Conservation (phyloP, 2,888 invertebrate genomes). For the Melieria picta region DNA sequence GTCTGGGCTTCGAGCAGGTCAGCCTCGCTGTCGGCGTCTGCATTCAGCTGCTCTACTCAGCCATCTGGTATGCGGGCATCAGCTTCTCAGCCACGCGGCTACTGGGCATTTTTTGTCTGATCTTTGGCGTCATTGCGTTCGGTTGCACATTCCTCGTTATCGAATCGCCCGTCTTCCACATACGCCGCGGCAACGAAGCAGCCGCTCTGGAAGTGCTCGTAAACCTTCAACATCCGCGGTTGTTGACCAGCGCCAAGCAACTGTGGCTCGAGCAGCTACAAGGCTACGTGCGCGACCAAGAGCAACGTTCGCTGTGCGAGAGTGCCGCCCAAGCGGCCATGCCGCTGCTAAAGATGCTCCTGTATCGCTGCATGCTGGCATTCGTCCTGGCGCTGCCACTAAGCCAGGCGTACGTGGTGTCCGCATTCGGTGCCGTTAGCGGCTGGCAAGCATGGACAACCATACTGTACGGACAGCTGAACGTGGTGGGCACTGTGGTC, state of each 20-base stretch:
- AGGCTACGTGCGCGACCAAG: slow-evolving; percentile 47
- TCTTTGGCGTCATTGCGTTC: slow-evolving; percentile 41
- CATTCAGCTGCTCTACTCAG: slow-evolving; percentile 49
- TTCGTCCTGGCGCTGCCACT: slow-evolving; percentile 56
- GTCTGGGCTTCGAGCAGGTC: slow-evolving; percentile 48
- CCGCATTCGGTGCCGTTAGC: neutral
- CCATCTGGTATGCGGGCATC: slow-evolving; percentile 35
- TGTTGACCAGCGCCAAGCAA: slow-evolving; percentile 36
- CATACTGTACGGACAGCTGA: slow-evolving; percentile 45
- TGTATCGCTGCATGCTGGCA: slow-evolving; percentile 53
- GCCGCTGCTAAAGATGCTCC: slow-evolving; percentile 52
- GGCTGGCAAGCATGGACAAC: slow-evolving; percentile 41
- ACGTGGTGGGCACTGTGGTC: slow-evolving; percentile 47
- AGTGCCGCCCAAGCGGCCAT: slow-evolving; percentile 24
- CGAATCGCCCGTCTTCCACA: slow-evolving; percentile 55
- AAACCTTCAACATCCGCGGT: slow-evolving; percentile 38
- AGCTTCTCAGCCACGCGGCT: slow-evolving; percentile 40
- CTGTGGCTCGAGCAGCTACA: slow-evolving; percentile 49
- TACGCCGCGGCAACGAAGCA: slow-evolving; percentile 49
- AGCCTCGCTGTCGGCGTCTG: slow-evolving; percentile 50
- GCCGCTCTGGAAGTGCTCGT: slow-evolving; percentile 45
- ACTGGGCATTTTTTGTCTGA: slow-evolving; percentile 53
- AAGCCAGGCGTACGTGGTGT: slow-evolving; percentile 16
- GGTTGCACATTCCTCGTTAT: slow-evolving; percentile 34
- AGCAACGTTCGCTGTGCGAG: slow-evolving; percentile 32